Conservation (phyloP, 2,888 invertebrate genomes). For the Tenthredo notha region DNA sequence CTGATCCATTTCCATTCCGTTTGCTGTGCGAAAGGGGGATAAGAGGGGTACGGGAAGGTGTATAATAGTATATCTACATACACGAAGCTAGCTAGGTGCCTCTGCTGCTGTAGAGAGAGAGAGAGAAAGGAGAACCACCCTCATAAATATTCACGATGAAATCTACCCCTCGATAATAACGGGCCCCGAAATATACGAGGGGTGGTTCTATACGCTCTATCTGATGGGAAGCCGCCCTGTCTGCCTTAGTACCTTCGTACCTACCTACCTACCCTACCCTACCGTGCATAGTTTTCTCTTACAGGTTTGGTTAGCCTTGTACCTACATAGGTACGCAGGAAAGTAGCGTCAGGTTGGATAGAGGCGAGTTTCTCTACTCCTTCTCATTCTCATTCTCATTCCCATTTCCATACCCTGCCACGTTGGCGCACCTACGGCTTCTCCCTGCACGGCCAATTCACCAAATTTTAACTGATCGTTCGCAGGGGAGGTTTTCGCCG, state of each 20-base stretch:
- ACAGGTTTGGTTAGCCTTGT: conserved; percentile 12
- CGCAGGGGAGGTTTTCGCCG: conserved; percentile 25
- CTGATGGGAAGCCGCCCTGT: conserved; percentile 62
- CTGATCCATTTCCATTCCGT: conserved; percentile 28
- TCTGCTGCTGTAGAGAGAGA: conserved; percentile 43
- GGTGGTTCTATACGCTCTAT: conserved; percentile 62
- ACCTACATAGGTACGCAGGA: neutral
- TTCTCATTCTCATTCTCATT: neutral
- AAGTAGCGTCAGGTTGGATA: conserved; percentile 19
- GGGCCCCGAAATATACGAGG: conserved; percentile 73
- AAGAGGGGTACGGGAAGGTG: neutral
- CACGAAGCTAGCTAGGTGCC: neutral
- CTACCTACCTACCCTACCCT: neutral
- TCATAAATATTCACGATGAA: conserved; percentile 78
- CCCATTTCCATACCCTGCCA: neutral
- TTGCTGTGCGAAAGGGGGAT: neutral
- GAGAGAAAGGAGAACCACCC: conserved; percentile 66
- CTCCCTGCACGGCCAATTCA: conserved; percentile 5
- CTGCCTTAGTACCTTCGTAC: conserved; percentile 16
- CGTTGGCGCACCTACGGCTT: neutral
- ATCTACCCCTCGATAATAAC: conserved; percentile 78
- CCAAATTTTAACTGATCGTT: conserved; percentile 43
- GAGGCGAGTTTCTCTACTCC: neutral
- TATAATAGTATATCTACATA: conserved; percentile 22
- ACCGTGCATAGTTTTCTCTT: conserved; percentile 21